Base-by-base conservation (phyloP, 1,140 invertebrate species). In the Macrostomum lignano region DNA sequence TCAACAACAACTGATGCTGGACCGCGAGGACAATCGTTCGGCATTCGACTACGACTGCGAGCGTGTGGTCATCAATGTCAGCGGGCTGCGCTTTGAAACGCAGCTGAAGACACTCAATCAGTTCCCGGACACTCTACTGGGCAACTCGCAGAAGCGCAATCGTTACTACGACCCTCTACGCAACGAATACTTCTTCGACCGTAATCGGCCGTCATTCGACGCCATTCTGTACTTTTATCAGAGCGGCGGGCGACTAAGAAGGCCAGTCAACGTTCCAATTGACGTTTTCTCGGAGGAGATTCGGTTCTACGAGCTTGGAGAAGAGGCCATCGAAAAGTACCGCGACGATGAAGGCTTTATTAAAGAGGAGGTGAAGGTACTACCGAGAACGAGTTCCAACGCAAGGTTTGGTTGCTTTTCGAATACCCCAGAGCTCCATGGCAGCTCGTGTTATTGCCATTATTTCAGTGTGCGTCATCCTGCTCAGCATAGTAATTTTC, bases 141-240 rank as follows among this genome's bases (percentile, higher is more conserved):
- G 88, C 42, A 75, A 93, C 65, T 79, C 84, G 40, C 62, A 69
- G 43, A 69, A 82, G 51, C 67, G 88, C 4, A 36, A 44, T 4
- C 36, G 44, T 29, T 94, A 86, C 64, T 96, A 86, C 66, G 82
- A 94, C 65, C 73, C 77, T 39, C 63, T 82, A 46, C 69, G 77
- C 58, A 84, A 93, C 66, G 88, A 96, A 66, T 96, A 88, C 66
- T 96, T 96, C 66, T 94, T 96, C 65, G 88, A 96, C 64, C 69
- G 88, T 47, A 93, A 94, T 68, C 70, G 88, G 56, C 78, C 79
- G 48, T 81, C 76, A 31, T 64, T 64, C 42, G 55, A 60, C 36
- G 55, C 86, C 52, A 93, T 98, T 63, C 69, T 98, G 46, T 94
- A 96, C 60, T 96, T 93, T 62, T 98, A 98, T 64, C 88, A 96